These are phyloP conservation scores for Vanacampus margaritifer DNA, from an alignment of 2,113 vertebrate species.

Conservation along the genomic window DNA sequence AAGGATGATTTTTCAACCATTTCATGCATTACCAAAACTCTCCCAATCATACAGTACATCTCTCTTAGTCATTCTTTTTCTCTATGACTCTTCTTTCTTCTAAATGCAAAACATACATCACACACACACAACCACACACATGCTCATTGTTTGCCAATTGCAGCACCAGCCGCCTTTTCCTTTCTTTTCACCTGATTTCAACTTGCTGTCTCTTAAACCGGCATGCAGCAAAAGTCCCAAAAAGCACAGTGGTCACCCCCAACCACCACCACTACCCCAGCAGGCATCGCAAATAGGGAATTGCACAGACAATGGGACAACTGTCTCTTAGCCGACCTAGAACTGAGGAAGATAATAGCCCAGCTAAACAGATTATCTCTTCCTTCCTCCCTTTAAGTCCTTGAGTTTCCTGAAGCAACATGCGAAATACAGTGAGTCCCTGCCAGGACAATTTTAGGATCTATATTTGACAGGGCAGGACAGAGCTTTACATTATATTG, in stretches of 20 bases:
- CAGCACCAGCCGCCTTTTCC: constrained; percentile 57
- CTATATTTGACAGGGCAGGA: constrained; percentile 32
- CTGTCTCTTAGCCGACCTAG: constrained; percentile 41
- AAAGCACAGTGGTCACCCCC: constrained; percentile 43
- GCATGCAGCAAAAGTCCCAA: constrained; percentile 50
- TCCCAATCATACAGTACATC: constrained; percentile 10
- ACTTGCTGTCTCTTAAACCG: constrained; percentile 46
- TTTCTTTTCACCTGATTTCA: constrained; percentile 50
- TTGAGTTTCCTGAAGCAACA: constrained; percentile 25
- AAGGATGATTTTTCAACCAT: constrained; percentile 54
- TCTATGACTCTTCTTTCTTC: constrained; percentile 22
- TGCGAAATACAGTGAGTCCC: constrained; percentile 32
- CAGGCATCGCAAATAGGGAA: constrained; percentile 31
- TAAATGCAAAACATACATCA: constrained; percentile 17
- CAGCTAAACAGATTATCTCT: constrained; percentile 56
- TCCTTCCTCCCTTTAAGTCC: constrained; percentile 38
- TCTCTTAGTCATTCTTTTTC: constrained; percentile 20
- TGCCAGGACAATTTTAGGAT: constrained; percentile 45
- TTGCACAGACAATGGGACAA: constrained; percentile 58
- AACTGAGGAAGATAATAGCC: constrained; percentile 43
- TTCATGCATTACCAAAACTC: constrained; percentile 64
- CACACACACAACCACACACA: constrained; percentile 23
- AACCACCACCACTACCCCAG: constrained; percentile 25
- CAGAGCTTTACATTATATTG: constrained; percentile 35
- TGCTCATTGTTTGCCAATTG: constrained; percentile 52